Evolutionary conservation across 2,888 invertebrate genomes (phyloP), one percentile per base, ranked within the genome.

Genomic region (Metalampra italica): DNA sequence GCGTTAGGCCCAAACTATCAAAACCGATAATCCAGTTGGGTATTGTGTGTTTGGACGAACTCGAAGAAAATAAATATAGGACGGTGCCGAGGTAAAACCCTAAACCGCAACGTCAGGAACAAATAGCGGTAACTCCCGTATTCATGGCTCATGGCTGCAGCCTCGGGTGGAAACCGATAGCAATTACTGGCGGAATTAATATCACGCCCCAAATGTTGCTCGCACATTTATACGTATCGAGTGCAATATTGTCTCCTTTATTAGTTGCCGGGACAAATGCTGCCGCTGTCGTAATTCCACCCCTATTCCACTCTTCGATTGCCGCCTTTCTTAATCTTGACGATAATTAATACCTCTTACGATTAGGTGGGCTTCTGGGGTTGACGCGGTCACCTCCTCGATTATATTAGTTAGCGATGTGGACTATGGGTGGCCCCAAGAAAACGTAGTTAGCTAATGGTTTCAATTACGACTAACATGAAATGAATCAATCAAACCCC

Each of bases 191-290:
- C 80, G 74, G 88, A 88, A 89, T 89, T 89, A 89, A 89, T 89
- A 89, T 87, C 83, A 77, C 83, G 84, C 84, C 82, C 87, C 85
- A 86, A 89, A 88, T 88, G 86, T 83, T 84, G 69, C 86, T 80
- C 82, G 77, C 84, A 79, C 83, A 85, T 89, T 88, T 88, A 87
- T 88, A 87, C 82, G 80, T 86, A 86, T 89, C 80, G 87, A 88
- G 78, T 89, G 89, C 89, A 89, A 89, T 89, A 89, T 86, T 88
- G 89, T 88, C 88, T 88, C 85, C 85, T 85, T 87, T 89, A 89
- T 89, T 89, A 88, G 86, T 86, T 78, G 75, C 75, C 72, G 81
- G 77, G 81, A 88, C 83, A 83, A 88, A 87, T 86, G 86, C 78
- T 75, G 76, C 75, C 72, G 60, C 68, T 64, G 71, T 78, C 75